phyloP scores from a whole-genome alignment of 2,888 invertebrate genomes.

The Chloroclystis v-ata region DNA sequence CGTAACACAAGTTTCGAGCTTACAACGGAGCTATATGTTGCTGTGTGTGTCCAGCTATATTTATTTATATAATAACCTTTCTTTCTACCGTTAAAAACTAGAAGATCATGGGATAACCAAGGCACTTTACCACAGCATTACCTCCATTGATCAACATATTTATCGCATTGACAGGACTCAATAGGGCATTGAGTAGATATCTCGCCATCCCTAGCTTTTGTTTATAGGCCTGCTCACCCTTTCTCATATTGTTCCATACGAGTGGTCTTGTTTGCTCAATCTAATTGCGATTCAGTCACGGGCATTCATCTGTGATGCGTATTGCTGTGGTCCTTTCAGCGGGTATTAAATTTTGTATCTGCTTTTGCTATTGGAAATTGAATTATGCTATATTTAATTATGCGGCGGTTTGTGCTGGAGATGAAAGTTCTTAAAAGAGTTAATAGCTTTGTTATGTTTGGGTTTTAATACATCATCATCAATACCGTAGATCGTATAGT shows the following conservation, averaged over 20 bases:
- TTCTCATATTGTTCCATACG: slow-evolving; percentile 69
- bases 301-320: slow-evolving; percentile 67
- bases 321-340: slow-evolving; percentile 40
- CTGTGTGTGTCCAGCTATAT: too few relatives aligned
- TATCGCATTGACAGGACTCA: slow-evolving; percentile 11
- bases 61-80: too few relatives aligned
- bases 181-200: slow-evolving; percentile 16
- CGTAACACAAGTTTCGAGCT: too few relatives aligned
- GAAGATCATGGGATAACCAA: too few relatives aligned
- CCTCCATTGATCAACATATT: neutral
- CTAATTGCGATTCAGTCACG: slow-evolving; percentile 71
- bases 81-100: too few relatives aligned
- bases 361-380: neutral
- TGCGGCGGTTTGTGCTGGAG: too few relatives aligned
- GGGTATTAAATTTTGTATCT: slow-evolving; percentile 31
- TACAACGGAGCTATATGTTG: too few relatives aligned
- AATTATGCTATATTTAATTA: neutral
- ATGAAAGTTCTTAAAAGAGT: too few relatives aligned
- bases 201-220: slow-evolving; percentile 46
- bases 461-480: too few relatives aligned
- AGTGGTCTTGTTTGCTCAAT: slow-evolving; percentile 72
- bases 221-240: slow-evolving; percentile 58
- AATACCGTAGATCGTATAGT: too few relatives aligned
- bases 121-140: too few relatives aligned
- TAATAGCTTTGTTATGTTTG: too few relatives aligned